Evolutionary conservation across 2,888 invertebrate genomes (phyloP).

Genomic region (Conops quadrifasciatus): DNA sequence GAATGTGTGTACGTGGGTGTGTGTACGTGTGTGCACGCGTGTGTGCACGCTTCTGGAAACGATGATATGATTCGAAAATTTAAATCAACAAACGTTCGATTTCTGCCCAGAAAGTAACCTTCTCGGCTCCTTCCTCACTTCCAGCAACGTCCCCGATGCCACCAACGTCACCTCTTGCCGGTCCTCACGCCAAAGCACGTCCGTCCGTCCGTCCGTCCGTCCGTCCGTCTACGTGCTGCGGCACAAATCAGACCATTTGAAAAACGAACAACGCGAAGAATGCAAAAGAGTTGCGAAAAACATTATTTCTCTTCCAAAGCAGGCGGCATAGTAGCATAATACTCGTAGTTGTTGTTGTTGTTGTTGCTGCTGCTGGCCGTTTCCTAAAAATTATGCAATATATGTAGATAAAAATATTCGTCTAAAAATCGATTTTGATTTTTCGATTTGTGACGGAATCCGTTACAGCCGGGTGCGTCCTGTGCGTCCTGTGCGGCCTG

Average conservation of each 20-base stretch:
- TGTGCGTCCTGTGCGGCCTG: too few species aligned
- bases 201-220: neutral
- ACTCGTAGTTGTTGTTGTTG: too few species aligned
- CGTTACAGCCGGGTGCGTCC: too few species aligned
- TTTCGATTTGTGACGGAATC: too few species aligned
- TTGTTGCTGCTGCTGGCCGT: too few species aligned
- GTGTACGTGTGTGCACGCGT: neutral
- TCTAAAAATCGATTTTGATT: neutral
- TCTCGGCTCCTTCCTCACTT: too few species aligned
- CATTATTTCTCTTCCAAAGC: slow-evolving; percentile 5
- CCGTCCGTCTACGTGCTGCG: neutral
- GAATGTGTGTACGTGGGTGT: neutral
- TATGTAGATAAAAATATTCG: neutral
- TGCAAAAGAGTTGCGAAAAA: slow-evolving; percentile 6
- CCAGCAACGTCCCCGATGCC: too few species aligned
- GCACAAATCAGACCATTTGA: slow-evolving; percentile 17
- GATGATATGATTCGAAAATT: slow-evolving; percentile 27
- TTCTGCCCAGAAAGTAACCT: neutral
- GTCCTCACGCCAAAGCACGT: neutral
- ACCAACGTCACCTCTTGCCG: neutral
- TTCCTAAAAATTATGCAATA: too few species aligned
- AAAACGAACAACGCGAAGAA: slow-evolving; percentile 12
- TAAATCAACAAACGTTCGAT: slow-evolving; percentile 21
- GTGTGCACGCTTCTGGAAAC: slow-evolving; percentile 13
- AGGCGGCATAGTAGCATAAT: too few species aligned